Evolutionary conservation across 2,113 vertebrate species (phyloP), one percentile per base, ranked within the genome.

Genomic region (Laterallus jamaicensis): DNA sequence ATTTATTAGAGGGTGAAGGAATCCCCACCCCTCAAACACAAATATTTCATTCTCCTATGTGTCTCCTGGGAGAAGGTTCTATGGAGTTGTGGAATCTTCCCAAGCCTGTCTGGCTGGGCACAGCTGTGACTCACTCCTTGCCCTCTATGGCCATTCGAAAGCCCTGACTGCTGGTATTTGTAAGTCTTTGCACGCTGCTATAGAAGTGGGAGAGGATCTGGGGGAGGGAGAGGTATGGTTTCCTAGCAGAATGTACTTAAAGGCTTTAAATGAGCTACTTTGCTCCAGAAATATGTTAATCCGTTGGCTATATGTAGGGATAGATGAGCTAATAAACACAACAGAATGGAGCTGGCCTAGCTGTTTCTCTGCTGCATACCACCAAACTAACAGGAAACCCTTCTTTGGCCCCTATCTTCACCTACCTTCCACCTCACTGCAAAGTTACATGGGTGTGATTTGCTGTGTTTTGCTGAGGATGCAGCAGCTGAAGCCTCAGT

Each of bases 31-130:
- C 2, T 47, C 8, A 39, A 47, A 0, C 40, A 50, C 15, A 64
- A 55, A 10, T 3, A 15, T 2, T n/a, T 52, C 6, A 17, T 8
- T 16, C 3, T 40, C 11, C 2, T 15, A 1, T 3, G 3, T 0
- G 0, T 50, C 67, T 67, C 25, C 37, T 47, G 31, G 25, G 28
- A 49, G 32, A 17, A 15, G 4, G 13, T 5, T 31, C 73, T 76
- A 47, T 47, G 6, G 37, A 69, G 35, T 24, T 47, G 11, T 8
- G 18, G 54, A 18, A 37, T 95, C 80, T 91, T 21, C 55, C 18
- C 62, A 25, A 54, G 29, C 19, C 14, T 7, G 11, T 32, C 37
- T 94, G 77, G 49, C 4, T 9, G 16, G 52, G 21, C n/a, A 35
- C 81, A 81, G 42, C 7, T 90, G 79, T 64, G n/a, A 24, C 32